These are phyloP conservation scores for Eutrigla gurnardus DNA, from an alignment of 2,797 vertebrate genomes.

Conservation along the genomic window DNA sequence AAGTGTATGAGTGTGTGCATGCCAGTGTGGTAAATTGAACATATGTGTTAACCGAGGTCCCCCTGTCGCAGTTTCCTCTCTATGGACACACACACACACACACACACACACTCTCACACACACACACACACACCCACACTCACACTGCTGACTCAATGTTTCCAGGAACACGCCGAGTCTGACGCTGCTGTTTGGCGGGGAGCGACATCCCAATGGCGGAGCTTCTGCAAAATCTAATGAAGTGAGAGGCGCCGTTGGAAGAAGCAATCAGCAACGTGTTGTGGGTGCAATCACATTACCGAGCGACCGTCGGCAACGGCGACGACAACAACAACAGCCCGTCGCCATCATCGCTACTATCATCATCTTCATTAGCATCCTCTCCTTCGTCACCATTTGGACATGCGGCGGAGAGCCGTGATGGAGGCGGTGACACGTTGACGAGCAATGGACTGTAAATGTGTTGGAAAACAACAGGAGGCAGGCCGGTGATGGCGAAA, in stretches of 20 bases:
- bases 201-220: constrained; percentile 23
- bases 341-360: constrained; percentile 9
- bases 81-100: constrained; percentile 27
- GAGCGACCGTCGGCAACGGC: not conserved
- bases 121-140: constrained; percentile 20
- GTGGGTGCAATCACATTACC: constrained; percentile 39
- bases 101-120: constrained; percentile 10
- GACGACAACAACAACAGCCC: constrained; percentile 36
- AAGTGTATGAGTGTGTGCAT: constrained; percentile 20
- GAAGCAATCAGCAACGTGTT: constrained; percentile 35
- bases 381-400: constrained; percentile 26
- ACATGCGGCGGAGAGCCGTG: constrained; percentile 29
- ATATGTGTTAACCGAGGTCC: constrained; percentile 55
- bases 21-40: constrained; percentile 28
- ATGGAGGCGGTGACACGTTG: constrained; percentile 48
- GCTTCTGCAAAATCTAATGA: constrained; percentile 32
- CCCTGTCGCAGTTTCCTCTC: constrained; percentile 50
- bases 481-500: constrained; percentile 28
- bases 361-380: constrained; percentile 49
- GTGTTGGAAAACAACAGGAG: constrained; percentile 34
- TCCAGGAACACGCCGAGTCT: constrained; percentile 24
- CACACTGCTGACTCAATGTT: constrained; percentile 54
- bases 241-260: constrained; percentile 15
- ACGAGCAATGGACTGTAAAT: constrained; percentile 35
- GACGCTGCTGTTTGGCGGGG: constrained; percentile 40